These are phyloP conservation scores for Baronia brevicornis DNA, from an alignment of 2,888 invertebrate genomes.

Conservation along the genomic window DNA sequence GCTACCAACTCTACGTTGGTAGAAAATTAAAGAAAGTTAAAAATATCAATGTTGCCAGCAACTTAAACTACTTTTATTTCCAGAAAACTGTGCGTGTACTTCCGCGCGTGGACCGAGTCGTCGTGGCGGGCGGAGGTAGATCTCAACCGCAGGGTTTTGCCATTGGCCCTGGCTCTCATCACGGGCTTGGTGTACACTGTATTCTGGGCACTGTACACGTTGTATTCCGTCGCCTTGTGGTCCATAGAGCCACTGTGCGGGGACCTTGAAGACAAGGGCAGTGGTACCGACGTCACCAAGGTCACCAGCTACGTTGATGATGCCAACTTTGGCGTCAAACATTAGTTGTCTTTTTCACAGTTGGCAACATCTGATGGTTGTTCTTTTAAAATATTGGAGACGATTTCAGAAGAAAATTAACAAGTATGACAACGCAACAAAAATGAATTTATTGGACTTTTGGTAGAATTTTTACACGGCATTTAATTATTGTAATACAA, in stretches of 20 bases:
- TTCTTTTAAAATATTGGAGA: too few relatives aligned
- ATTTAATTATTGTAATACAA: too few relatives aligned
- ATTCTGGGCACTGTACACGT: slow-evolving; percentile 36
- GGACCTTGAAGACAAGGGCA: slow-evolving; percentile 26
- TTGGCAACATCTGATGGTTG: too few relatives aligned
- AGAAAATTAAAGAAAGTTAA: too few relatives aligned
- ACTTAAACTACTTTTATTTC: background rate
- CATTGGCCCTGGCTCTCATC: slow-evolving; percentile 32
- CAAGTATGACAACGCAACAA: too few relatives aligned
- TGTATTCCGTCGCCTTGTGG: slow-evolving; percentile 43
- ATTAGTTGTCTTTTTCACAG: slow-evolving; percentile 13
- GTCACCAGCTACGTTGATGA: slow-evolving; percentile 39
- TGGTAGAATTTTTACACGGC: too few relatives aligned
- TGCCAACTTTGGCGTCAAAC: slow-evolving; percentile 24
- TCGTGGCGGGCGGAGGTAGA: slow-evolving; percentile 32
- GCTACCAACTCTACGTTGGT: too few relatives aligned
- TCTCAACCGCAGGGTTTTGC: slow-evolving; percentile 26
- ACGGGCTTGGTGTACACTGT: slow-evolving; percentile 41
- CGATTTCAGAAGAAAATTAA: too few relatives aligned
- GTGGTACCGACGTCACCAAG: slow-evolving; percentile 20
- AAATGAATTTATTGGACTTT: too few relatives aligned
- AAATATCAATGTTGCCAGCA: too few relatives aligned
- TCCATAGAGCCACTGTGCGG: slow-evolving; percentile 45
- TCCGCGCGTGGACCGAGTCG: slow-evolving; percentile 47
- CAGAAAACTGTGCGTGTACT: slow-evolving; percentile 47